Evolutionary conservation across 1,140 invertebrate species (phyloP).

Genomic region (Drosophila ercepeae): DNA sequence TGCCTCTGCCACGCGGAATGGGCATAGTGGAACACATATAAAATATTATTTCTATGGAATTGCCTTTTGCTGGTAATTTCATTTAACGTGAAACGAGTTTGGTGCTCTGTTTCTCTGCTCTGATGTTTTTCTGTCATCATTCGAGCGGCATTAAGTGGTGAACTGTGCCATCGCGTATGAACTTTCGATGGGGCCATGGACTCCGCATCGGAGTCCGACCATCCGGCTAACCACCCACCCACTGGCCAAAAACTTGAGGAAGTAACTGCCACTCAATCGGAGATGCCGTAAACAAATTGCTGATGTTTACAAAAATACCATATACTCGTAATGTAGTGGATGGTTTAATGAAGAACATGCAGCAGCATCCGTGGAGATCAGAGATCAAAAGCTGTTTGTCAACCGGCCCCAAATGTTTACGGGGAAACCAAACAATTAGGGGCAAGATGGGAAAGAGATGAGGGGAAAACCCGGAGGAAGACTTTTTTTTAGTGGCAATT

Average conservation of each 20-base stretch:
- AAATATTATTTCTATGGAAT: conserved; percentile 70
- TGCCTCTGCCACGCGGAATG: conserved; percentile 9
- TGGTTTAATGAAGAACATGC: conserved; percentile 42
- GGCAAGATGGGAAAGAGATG: not conserved
- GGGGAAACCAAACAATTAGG: conserved; percentile 65
- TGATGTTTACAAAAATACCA: conserved; percentile 58
- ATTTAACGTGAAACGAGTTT: conserved; percentile 76
- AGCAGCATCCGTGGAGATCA: conserved; percentile 30
- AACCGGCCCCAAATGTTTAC: conserved; percentile 63
- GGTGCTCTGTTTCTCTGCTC: conserved; percentile 36
- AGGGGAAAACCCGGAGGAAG: conserved; percentile 12
- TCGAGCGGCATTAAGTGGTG: conserved; percentile 55
- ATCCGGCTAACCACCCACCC: not conserved
- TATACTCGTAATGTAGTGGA: conserved; percentile 15
- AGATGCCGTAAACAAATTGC: conserved; percentile 53
- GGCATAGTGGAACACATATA: conserved; percentile 37
- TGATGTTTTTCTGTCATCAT: conserved; percentile 17
- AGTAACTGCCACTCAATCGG: conserved; percentile 46
- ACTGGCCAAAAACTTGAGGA: conserved; percentile 26
- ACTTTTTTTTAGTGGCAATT: conserved; percentile 60
- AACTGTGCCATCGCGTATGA: conserved; percentile 40
- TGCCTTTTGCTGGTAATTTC: conserved; percentile 74
- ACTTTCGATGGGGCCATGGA: conserved; percentile 43
- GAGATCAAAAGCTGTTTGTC: conserved; percentile 74
- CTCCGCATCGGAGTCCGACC: not conserved